These are phyloP conservation scores for Strix uralensis DNA, from an alignment of 2,113 vertebrate species.

Conservation along the genomic window DNA sequence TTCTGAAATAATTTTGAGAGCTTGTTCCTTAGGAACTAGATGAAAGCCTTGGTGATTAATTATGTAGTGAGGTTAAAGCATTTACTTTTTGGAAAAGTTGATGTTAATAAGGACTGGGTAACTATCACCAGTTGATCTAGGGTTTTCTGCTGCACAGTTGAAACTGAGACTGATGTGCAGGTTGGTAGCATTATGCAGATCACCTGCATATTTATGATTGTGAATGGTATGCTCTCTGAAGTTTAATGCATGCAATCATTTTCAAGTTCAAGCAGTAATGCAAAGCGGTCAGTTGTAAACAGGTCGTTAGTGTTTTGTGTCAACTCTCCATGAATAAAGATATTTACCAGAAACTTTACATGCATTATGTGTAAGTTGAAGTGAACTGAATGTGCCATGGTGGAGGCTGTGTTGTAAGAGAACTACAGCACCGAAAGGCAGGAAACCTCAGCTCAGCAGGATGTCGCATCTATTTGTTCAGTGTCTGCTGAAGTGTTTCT, in stretches of 20 bases:
- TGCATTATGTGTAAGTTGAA: background rate
- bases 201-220: background rate
- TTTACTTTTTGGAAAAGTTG: constrained; percentile 2
- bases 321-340: background rate
- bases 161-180: background rate
- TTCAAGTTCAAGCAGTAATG: background rate
- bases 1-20: constrained; percentile 44
- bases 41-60: constrained; percentile 30
- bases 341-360: background rate
- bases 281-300: background rate
- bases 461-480: background rate
- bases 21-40: constrained; percentile 17
- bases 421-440: fast-evolving
- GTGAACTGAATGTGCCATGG: background rate
- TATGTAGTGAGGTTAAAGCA: constrained; percentile 3
- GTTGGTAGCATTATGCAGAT: background rate
- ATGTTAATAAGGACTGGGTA: background rate
- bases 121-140: background rate
- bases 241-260: background rate
- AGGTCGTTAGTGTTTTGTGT: background rate
- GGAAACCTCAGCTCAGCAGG: background rate
- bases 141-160: background rate
- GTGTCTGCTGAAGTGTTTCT: background rate
- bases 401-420: background rate
- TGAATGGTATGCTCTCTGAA: background rate